Evolutionary conservation across 2,113 vertebrate genomes (phyloP), one percentile per base, ranked within the genome.

Genomic region (Hystrix brachyura): DNA sequence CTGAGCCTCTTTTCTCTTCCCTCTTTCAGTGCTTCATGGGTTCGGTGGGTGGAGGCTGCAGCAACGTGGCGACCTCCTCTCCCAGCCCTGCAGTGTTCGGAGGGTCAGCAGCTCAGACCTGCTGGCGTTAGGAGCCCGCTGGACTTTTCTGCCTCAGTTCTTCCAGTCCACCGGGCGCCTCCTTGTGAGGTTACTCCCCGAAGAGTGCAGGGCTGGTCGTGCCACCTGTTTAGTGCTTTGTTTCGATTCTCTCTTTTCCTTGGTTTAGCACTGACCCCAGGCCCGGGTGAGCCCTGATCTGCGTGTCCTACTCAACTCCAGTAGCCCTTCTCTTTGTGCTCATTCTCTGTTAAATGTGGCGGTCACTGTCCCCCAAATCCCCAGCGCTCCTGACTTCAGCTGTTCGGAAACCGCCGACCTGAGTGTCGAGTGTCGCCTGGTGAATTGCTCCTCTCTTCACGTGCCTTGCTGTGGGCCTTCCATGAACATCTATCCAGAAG

Each of bases 401-500:
- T 72, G 9, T 57, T 55, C 38, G n/a, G 3, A 29, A 10, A 21
- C 14, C 46, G 67, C 12, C 74, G 38, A 38, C 38, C 38, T 38
- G 38, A 38, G 38, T 38, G 38, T 38, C 38, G 38, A 51, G 2
- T 1, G 4, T 34, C 25, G 14, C 4, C 0, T 7, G 1, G 34
- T 32, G n/a, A n/a, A 15, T 34, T 17, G 27, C 1, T 53, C 43
- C 60, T 7, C 74, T 65, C n/a, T 43, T 38, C 27, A 12, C 12
- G 46, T 64, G 15, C 60, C 60, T 21, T 15, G 13, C 18, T 3
- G 4, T 65, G n/a, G 48, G 25, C 59, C 85, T 94, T 93, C 25
- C 23, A 62, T 46, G 76, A 80, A 43, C n/a, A 25, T 32, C 46
- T 38, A 23, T 87, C 29, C 17, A 29, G 38, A 53, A 60, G n/a